Base-by-base conservation (phyloP, 2,888 invertebrate species). In the Arctia plantaginis region DNA sequence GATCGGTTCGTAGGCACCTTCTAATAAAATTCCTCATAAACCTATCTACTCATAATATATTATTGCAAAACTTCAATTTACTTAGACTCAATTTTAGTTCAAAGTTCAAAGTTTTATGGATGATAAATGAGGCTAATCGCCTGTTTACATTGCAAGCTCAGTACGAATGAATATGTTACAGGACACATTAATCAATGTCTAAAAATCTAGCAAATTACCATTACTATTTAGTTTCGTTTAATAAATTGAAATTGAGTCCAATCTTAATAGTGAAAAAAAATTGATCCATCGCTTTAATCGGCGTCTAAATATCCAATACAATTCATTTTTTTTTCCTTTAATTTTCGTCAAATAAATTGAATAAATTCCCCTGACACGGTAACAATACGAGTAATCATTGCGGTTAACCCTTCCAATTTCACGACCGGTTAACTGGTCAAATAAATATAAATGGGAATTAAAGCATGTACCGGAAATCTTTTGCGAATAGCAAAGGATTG, bases 401-500 rank as follows among this genome's bases (percentile, higher is more conserved):
- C 35, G 30, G 65, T 65, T 59, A 59, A 59, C 59, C 59, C 59
- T 15, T 41, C 27, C 59, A 59, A 59, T 59, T 59, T 59, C 13
- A 59, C 59, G 59, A 59, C 27, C 59, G 59, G 59, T 59, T 59
- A 59, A 59, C 59, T 27, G 59, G 59, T 59, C 59, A 27, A 27
- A 59, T 59, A 59, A 27, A 59, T 59, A 59, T 15, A 27, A 59
- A 59, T 27, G 27, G 59, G 4, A 59, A 59, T 27, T 27, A 27
- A 59, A 59, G 27, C 27, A 13, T 59, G 55, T 55, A 10, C n/a
- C 55, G 15, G 27, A 1, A 27, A 10, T 59, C 18, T 59, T 59
- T 59, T 59, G 55, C 13, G 12, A 8, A 3, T n/a, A 55, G 3
- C 55, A 10, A n/a, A n/a, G n/a, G n/a, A n/a, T n/a, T n/a, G n/a